Evolutionary conservation across 2,888 invertebrate genomes (phyloP), one percentile per base, ranked within the genome.

Genomic region (Ashinkailepas kermadecensis): DNA sequence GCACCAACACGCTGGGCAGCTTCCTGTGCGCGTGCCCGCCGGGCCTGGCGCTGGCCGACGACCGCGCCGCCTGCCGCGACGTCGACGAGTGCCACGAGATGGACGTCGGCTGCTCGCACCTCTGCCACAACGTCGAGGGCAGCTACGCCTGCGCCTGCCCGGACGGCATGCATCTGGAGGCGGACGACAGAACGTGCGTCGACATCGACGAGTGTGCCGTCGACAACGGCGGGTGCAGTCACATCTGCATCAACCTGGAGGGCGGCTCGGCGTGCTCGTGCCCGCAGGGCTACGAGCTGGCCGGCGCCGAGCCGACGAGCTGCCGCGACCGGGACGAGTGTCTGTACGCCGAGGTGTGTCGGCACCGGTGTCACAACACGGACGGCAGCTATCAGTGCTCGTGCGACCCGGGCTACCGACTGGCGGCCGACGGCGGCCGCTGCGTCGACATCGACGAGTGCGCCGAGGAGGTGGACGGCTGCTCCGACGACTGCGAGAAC

Each of bases 241-340:
- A 83, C 80, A 70, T 64, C 25, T 84, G 84, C 67, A 70, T 83
- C 65, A 84, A 84, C 80, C 65, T 78, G 39, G 80, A 80, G 8
- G 84, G 84, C 23, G 80, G 81, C 23, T 81, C 81, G 56, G 57
- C 81, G 25, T 84, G 84, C 67, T 80, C 81, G 13, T 84, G 84
- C 79, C 79, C 81, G 2, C 80, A 82, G 64, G 84, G 84, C 39
- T 84, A 81, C 59, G 64, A 78, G 56, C 64, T 64, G 58, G 64
- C 58, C 15, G 82, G 81, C 6, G 82, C 84, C n/a, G 80, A 81
- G 6, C 81, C 54, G 58, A 84, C 82, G 54, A 6, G 8, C 56
- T 84, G 90, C 84, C 85, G 87, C 65, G 92, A 92, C 87, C 89
- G 92, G 59, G 90, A 93, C 86, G 93, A 93, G 87, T 93, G 93